Evolutionary conservation across 2,113 vertebrate species (phyloP).

Genomic region (Eulemur rufifrons): DNA sequence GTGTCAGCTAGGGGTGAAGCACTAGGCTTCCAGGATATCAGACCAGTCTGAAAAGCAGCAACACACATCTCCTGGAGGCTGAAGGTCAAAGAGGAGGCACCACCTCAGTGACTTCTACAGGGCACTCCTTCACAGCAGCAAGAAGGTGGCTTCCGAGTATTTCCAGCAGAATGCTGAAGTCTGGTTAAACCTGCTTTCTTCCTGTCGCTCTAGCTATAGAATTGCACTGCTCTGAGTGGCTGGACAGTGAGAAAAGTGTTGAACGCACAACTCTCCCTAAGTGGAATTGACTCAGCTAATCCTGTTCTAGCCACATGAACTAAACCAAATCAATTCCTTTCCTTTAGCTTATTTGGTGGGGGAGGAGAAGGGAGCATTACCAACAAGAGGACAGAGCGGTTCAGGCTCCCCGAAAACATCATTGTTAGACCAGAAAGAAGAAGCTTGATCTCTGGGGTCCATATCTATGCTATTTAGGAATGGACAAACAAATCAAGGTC

Average conservation of each 20-base stretch:
- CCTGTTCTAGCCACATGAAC: neutral
- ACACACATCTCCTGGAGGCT: neutral
- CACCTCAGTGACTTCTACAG: neutral
- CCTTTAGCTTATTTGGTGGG: neutral
- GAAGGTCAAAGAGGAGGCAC: neutral
- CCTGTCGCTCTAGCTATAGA: neutral
- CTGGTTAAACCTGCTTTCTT: neutral
- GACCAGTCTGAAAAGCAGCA: neutral
- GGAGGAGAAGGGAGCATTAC: neutral
- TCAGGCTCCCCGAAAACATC: neutral
- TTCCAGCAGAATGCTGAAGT: neutral
- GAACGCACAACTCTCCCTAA: neutral
- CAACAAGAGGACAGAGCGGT: neutral
- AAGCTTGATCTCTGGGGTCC: neutral
- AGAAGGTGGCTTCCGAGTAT: neutral
- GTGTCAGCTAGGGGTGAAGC: neutral
- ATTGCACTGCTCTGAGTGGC: neutral
- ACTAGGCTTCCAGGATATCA: neutral
- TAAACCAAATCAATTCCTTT: conserved; percentile 5
- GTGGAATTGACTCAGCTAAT: neutral
- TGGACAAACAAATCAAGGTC: neutral
- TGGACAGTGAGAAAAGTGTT: neutral
- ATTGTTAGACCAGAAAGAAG: neutral
- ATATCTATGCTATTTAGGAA: neutral
- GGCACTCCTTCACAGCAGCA: neutral